A percentile compares a stretch with the other conserved stretches of the same genome.
phyloP scores from a whole-genome alignment of 1,140 invertebrate species.

The Rhopalosiphum maidis region DNA sequence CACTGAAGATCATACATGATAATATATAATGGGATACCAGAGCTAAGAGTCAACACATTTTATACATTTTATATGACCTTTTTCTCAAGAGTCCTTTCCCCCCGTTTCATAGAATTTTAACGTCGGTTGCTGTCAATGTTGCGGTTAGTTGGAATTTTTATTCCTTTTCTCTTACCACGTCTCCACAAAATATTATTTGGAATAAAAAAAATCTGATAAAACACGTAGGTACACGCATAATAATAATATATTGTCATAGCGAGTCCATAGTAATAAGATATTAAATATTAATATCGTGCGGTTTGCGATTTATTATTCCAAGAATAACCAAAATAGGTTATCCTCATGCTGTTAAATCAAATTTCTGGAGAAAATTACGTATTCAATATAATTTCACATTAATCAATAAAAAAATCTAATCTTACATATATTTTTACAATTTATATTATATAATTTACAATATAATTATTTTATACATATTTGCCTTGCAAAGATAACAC shows the following conservation, averaged over 20 bases:
- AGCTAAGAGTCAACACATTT: background rate
- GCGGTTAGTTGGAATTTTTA: background rate
- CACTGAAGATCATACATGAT: background rate
- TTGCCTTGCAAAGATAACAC: no score
- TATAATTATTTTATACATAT: no score
- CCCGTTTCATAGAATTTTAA: background rate
- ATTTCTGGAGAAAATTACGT: background rate
- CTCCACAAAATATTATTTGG: background rate
- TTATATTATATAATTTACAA: no score
- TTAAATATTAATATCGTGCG: background rate
- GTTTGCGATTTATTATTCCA: background rate
- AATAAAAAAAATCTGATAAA: conserved; percentile 7
- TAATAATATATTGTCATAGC: background rate
- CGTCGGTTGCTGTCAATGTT: background rate
- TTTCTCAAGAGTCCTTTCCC: background rate
- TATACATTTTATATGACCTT: background rate
- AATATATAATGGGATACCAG: background rate
- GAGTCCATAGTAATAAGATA: background rate
- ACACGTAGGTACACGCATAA: background rate
- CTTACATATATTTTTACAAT: no score
- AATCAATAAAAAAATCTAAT: background rate
- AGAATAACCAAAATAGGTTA: background rate
- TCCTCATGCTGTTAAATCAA: background rate
- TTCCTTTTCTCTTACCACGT: background rate
- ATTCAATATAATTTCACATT: background rate